Conservation (phyloP, 2,113 vertebrate genomes). For the Promerops cafer region DNA sequence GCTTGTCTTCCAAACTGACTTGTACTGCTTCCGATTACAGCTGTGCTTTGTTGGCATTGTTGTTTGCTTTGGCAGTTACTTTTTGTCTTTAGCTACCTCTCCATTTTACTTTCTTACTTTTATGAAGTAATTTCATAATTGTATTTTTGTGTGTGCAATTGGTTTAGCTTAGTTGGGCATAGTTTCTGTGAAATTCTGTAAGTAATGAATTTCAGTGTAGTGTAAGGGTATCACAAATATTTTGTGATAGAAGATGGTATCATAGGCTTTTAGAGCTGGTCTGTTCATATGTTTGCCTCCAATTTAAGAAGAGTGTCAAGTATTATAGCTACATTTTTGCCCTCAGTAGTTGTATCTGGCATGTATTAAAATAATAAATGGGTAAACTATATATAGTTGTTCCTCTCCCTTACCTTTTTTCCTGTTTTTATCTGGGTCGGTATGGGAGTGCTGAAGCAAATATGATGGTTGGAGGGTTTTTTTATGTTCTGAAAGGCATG, state of each 20-base stretch:
- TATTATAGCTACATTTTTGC: not conserved
- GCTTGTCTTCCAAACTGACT: not conserved
- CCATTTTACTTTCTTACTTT: no score
- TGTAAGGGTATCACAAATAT: not conserved
- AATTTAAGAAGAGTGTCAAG: not conserved
- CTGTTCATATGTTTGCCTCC: not conserved
- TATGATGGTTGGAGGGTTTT: not conserved
- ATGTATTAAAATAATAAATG: slow-evolving; percentile 17
- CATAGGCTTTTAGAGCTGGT: not conserved
- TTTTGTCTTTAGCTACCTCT: not conserved
- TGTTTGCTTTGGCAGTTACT: not conserved
- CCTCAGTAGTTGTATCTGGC: not conserved
- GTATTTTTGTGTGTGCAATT: not conserved
- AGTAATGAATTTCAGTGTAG: not conserved
- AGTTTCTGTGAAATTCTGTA: not conserved
- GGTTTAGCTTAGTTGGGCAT: not conserved
- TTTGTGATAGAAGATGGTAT: not conserved
- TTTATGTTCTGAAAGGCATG: not conserved
- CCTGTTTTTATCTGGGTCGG: not conserved
- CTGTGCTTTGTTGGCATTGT: not conserved
- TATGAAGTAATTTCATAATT: not conserved
- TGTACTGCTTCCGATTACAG: not conserved
- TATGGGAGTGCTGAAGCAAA: not conserved
- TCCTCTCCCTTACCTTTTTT: not conserved
- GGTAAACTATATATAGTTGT: slow-evolving; percentile 12